Evolutionary conservation across 2,797 vertebrate species (phyloP).

Genomic region (Melanotaenia pygmaea): DNA sequence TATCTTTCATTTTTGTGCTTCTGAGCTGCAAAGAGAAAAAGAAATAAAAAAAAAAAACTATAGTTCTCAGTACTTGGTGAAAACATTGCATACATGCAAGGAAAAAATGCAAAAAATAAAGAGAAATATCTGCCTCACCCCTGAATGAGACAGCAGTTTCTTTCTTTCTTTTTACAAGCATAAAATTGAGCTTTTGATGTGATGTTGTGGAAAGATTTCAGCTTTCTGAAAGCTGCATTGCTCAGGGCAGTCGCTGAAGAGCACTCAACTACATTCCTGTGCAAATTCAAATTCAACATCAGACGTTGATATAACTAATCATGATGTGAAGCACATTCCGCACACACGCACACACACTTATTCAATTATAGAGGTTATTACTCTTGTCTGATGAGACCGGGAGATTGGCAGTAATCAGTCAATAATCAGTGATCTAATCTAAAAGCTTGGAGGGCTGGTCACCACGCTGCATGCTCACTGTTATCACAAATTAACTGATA

Average conservation of each 20-base stretch:
- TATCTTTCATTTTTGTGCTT: neutral
- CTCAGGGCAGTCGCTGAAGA: neutral
- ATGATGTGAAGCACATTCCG: constrained; percentile 1
- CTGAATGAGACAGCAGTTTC: neutral
- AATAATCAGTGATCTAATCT: constrained; percentile 38
- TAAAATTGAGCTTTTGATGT: neutral
- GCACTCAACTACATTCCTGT: neutral
- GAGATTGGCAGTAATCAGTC: constrained; percentile 28
- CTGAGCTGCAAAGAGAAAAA: neutral
- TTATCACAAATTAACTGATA: constrained; percentile 22
- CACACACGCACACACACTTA: neutral
- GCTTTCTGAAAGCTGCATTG: neutral
- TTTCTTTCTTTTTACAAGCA: neutral
- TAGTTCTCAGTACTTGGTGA: neutral
- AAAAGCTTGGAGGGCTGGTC: constrained; percentile 22
- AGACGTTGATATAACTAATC: neutral
- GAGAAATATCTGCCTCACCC: neutral
- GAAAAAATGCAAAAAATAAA: neutral
- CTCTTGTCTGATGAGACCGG: constrained; percentile 22
- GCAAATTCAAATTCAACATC: neutral
- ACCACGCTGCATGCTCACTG: constrained; percentile 22
- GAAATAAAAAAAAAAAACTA: neutral
- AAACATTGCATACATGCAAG: neutral
- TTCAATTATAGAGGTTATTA: constrained; percentile 21
- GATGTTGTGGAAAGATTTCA: neutral